Conservation (phyloP, 1,140 invertebrate species). For the Musca vetustissima region DNA sequence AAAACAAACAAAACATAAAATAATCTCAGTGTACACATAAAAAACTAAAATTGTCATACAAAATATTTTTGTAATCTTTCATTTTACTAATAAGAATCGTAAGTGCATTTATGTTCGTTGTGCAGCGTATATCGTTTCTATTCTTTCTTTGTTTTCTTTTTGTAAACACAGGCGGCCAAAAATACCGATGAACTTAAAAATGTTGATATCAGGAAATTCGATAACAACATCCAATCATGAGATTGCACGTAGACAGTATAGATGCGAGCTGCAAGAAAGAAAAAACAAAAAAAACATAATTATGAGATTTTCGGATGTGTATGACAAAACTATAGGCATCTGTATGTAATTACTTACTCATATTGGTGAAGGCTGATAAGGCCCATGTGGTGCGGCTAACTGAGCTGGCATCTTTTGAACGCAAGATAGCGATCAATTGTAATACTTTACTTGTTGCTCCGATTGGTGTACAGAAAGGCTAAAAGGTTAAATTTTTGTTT, state of each 20-base stretch:
- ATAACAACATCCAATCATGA: slow-evolving; percentile 63
- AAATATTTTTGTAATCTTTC: no score
- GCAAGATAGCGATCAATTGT: slow-evolving; percentile 66
- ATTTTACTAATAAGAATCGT: no score
- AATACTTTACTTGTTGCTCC: slow-evolving; percentile 70
- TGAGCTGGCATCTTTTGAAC: slow-evolving; percentile 66
- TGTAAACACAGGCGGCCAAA: slow-evolving; percentile 61
- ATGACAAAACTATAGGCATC: no score
- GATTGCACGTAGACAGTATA: slow-evolving; percentile 69
- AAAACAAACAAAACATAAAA: no score
- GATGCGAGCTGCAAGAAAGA: slow-evolving; percentile 62
- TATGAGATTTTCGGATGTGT: not conserved
- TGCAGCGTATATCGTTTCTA: not conserved
- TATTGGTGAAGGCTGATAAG: slow-evolving; percentile 70
- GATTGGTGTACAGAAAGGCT: slow-evolving; percentile 71
- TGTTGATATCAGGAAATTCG: slow-evolving; percentile 67
- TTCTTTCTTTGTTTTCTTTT: slow-evolving; percentile 42
- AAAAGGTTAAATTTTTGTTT: slow-evolving; percentile 36
- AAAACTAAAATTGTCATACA: no score
- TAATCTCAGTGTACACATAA: no score
- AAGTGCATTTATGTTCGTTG: no score
- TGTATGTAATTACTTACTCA: slow-evolving; percentile 61
- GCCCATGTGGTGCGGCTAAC: slow-evolving; percentile 70
- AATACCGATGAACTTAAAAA: slow-evolving; percentile 63
- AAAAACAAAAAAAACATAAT: slow-evolving; percentile 30